Conservation (phyloP, 2,113 vertebrate genomes). For the Isichthys henryi region DNA sequence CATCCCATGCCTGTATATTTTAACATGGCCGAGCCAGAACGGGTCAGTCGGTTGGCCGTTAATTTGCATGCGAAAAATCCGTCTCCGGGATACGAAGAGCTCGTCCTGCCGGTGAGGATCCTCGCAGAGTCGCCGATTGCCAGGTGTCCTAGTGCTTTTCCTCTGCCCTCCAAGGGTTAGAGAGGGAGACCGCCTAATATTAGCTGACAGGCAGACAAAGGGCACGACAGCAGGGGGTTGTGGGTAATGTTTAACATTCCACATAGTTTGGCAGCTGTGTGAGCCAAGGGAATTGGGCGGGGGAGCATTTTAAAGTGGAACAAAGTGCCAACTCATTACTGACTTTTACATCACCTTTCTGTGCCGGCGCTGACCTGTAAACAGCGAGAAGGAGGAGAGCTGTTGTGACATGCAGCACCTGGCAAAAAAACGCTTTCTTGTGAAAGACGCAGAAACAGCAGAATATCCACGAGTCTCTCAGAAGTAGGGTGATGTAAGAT, state of each 20-base stretch:
- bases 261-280: constrained; percentile 43
- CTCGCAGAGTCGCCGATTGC: neutral
- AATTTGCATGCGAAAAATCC: neutral
- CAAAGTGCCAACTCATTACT: constrained; percentile 53
- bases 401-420: constrained; percentile 42
- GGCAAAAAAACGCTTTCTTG: constrained; percentile 11
- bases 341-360: constrained; percentile 37
- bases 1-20: neutral
- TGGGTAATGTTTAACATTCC: constrained; percentile 50
- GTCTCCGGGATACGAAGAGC: neutral
- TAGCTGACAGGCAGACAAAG: constrained; percentile 56
- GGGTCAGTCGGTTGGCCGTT: neutral
- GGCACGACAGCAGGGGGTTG: constrained; percentile 42
- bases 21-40: neutral
- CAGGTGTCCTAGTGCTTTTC: constrained; percentile 32
- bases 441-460: constrained; percentile 23
- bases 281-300: constrained; percentile 22
- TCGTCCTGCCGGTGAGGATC: neutral
- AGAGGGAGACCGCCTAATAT: constrained; percentile 46
- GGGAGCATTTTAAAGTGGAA: constrained; percentile 35
- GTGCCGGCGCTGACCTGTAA: constrained; percentile 51
- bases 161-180: constrained; percentile 38
- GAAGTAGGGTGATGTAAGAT: constrained; percentile 9
- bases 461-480: constrained; percentile 13
- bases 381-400: constrained; percentile 22